Evolutionary conservation across 2,113 vertebrate species (phyloP).

Genomic region (Greenwoodochromis staneri): DNA sequence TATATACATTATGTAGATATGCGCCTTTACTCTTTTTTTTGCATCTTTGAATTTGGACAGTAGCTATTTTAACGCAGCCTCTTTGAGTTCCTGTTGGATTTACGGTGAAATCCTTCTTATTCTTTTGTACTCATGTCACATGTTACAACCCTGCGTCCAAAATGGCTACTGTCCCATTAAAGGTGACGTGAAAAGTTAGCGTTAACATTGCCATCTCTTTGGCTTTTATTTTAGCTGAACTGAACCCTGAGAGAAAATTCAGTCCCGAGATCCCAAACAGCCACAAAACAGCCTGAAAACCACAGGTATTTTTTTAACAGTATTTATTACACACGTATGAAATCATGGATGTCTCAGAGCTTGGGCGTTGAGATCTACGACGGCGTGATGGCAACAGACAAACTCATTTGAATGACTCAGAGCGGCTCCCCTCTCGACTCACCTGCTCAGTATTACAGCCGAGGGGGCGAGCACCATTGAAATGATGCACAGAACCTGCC

Average conservation of each 20-base stretch:
- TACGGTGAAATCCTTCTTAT: not conserved
- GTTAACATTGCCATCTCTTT: not conserved
- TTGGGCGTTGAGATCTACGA: not conserved
- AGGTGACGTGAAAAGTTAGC: constrained; percentile 33
- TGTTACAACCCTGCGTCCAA: not conserved
- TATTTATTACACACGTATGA: constrained; percentile 34
- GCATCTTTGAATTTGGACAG: constrained; percentile 33
- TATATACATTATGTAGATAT: constrained; percentile 85
- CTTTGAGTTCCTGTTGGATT: not conserved
- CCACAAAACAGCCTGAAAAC: not conserved
- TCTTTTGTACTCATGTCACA: constrained; percentile 3
- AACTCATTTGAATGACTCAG: not conserved
- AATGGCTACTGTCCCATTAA: constrained; percentile 18
- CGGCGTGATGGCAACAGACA: not conserved
- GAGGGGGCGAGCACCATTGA: not conserved
- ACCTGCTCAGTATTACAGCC: not conserved
- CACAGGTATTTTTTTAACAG: not conserved
- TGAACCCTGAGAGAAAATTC: not conserved
- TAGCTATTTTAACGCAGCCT: constrained; percentile 16
- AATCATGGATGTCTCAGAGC: constrained; percentile 6
- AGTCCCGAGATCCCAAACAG: not conserved
- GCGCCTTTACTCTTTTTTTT: constrained; percentile 74
- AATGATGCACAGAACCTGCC: constrained; percentile 5
- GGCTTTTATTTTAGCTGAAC: not conserved
- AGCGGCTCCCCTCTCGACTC: not conserved